phyloP scores from a whole-genome alignment of 2,113 vertebrate genomes.

The Talpa occidentalis region DNA sequence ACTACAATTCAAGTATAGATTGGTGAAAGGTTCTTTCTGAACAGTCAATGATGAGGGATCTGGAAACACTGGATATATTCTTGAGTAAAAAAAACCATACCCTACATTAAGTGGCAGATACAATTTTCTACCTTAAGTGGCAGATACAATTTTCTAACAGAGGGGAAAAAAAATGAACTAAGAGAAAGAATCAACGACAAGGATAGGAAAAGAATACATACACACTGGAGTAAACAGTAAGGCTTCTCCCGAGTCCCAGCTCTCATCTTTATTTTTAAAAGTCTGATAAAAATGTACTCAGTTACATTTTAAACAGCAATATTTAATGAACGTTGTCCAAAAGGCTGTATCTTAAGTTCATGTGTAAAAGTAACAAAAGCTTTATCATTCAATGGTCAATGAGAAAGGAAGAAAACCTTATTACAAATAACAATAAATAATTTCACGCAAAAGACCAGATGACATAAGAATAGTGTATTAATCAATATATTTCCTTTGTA shows the following conservation, averaged over 20 bases:
- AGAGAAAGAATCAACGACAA: constrained; percentile 49
- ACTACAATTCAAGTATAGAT: not conserved
- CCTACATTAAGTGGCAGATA: not conserved
- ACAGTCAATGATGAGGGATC: constrained; percentile 17
- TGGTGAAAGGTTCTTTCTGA: not conserved
- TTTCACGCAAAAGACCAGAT: constrained; percentile 61
- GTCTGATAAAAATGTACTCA: constrained; percentile 67
- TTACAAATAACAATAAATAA: constrained; percentile 74
- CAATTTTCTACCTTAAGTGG: constrained; percentile 31
- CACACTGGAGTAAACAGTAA: constrained; percentile 44
- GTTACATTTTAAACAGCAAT: constrained; percentile 59
- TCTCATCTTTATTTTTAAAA: constrained; percentile 72
- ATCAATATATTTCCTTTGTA: constrained; percentile 83
- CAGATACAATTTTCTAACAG: constrained; percentile 47
- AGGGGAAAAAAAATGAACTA: not conserved
- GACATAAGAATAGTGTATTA: constrained; percentile 78
- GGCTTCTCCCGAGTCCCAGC: constrained; percentile 35
- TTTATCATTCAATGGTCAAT: constrained; percentile 72
- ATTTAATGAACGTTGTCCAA: constrained; percentile 54
- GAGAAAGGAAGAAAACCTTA: constrained; percentile 66
- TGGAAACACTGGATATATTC: constrained; percentile 22
- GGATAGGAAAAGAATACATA: not conserved
- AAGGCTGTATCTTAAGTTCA: constrained; percentile 49
- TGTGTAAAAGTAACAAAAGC: constrained; percentile 72
- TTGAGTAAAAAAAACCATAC: constrained; percentile 47